A percentile compares a stretch with the other conserved stretches of the same genome.
Conservation (phyloP, 2,113 vertebrate species). For the Rattus norvegicus region GRCr8 NC_086036.1:4185501-4186000, state of each 20-base stretch:
- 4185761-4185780: background rate
- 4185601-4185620: too few relatives aligned
- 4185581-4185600: background rate
- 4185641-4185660: background rate
- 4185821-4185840: background rate
- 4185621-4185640: background rate
- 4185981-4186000: slow-evolving; percentile 10
- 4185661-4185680: background rate
- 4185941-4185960: slow-evolving; percentile 99
- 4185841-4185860: fast-evolving
- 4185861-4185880: slow-evolving; percentile 95
- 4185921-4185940: slow-evolving; percentile 98
- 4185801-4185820: background rate
- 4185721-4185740: background rate
- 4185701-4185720: background rate
- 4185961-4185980: slow-evolving; percentile 95
- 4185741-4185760: background rate
- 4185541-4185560: fast-evolving
- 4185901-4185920: slow-evolving; percentile 99
- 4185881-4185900: slow-evolving; percentile 98
- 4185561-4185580: background rate
- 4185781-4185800: background rate
- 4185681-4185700: background rate
- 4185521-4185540: background rate
- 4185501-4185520: background rate